Conservation (phyloP, 2,113 vertebrate genomes). For the Vireo altiloquus region DNA sequence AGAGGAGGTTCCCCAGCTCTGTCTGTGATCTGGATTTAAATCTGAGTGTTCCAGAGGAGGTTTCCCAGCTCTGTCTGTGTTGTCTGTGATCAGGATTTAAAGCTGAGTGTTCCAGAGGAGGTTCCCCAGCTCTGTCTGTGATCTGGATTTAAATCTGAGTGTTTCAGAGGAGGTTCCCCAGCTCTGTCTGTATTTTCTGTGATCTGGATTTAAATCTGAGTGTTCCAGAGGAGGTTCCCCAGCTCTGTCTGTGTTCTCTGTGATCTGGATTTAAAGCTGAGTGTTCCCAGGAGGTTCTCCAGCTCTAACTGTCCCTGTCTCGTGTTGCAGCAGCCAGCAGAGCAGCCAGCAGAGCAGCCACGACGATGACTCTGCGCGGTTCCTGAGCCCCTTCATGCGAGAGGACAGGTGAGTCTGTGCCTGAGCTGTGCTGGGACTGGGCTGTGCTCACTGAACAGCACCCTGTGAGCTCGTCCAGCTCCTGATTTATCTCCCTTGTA, state of each 20-base stretch:
- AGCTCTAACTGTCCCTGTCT: not conserved
- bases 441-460: no score
- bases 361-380: conserved; percentile 83
- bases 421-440: no score
- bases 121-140: rapidly evolving
- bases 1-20: no score
- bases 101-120: not conserved
- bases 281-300: rapidly evolving
- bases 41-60: not conserved
- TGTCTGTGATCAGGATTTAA: not conserved
- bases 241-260: no score
- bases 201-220: not conserved
- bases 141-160: not conserved
- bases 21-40: not conserved
- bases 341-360: conserved; percentile 92
- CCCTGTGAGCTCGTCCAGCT: not conserved
- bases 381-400: conserved; percentile 81
- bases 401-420: conserved; percentile 75
- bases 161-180: not conserved
- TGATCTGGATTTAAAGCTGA: not conserved
- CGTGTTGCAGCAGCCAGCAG: conserved; percentile 78
- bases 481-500: rapidly evolving
- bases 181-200: no score
- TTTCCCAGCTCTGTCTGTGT: rapidly evolving
- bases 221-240: no score